Evolutionary conservation across 1,140 invertebrate species (phyloP).

Genomic region (Caenorhabditis remanei): DNA sequence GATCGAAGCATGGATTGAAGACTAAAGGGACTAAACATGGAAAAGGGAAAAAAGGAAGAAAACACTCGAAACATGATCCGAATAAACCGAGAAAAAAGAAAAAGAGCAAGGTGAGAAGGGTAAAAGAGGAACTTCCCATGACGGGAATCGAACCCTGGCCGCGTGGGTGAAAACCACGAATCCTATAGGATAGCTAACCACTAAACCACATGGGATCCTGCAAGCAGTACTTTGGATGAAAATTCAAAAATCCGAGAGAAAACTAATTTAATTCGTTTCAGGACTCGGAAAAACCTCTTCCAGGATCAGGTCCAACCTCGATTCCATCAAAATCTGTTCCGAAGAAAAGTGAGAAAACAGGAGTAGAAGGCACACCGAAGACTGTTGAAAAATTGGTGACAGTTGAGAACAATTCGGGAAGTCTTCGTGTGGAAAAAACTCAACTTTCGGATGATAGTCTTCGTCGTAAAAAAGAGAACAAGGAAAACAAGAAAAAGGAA

Average conservation of each 20-base stretch:
- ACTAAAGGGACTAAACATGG: not conserved
- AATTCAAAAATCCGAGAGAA: not conserved
- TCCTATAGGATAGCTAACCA: too few species aligned
- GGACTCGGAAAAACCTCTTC: not conserved
- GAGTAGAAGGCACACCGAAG: not conserved
- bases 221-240: not conserved
- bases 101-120: not conserved
- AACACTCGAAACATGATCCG: not conserved
- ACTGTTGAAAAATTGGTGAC: not conserved
- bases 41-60: not conserved
- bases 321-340: not conserved
- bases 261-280: not conserved
- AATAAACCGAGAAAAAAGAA: not conserved
- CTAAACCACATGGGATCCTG: constrained; percentile 47
- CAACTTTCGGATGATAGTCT: constrained; percentile 7
- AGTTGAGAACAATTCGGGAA: not conserved
- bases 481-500: not conserved
- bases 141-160: constrained; percentile 88
- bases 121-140: constrained; percentile 81
- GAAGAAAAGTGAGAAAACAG: not conserved
- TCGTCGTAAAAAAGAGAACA: not conserved
- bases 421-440: not conserved
- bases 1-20: not conserved
- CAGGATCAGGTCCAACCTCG: not conserved
- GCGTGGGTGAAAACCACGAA: constrained; percentile 88